Conservation (phyloP, 1,140 invertebrate genomes). For the Cyclargus thomasi region DNA sequence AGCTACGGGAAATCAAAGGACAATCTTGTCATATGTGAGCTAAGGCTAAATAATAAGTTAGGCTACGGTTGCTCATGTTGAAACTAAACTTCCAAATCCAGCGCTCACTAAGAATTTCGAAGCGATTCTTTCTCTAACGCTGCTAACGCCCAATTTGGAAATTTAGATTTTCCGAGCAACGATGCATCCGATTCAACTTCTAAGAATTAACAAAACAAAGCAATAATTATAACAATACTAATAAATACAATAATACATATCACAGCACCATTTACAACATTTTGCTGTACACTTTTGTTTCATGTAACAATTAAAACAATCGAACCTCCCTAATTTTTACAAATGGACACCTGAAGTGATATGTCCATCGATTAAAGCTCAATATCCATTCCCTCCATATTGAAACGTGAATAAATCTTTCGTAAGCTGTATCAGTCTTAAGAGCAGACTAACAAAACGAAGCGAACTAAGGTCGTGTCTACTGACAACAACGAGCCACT, state of each 20-base stretch:
- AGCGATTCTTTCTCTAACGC: not conserved
- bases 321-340: slow-evolving; percentile 39
- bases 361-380: slow-evolving; percentile 62
- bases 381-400: slow-evolving; percentile 37
- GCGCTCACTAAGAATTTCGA: not conserved
- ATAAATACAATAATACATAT: slow-evolving; percentile 59
- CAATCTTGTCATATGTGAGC: slow-evolving; percentile 5
- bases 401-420: slow-evolving; percentile 28
- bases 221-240: slow-evolving; percentile 36
- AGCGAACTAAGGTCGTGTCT: slow-evolving; percentile 18
- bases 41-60: slow-evolving; percentile 9
- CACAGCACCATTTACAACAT: slow-evolving; percentile 56
- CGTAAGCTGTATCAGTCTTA: slow-evolving; percentile 20
- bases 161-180: not conserved
- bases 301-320: slow-evolving; percentile 35
- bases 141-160: not conserved
- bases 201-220: slow-evolving; percentile 26
- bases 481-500: slow-evolving; percentile 21
- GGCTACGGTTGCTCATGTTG: not conserved
- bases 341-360: slow-evolving; percentile 50
- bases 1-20: not conserved
- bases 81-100: not conserved
- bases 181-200: slow-evolving; percentile 20
- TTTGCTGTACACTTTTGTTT: slow-evolving; percentile 43
- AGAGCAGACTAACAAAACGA: slow-evolving; percentile 19